These are phyloP conservation scores for Cassiopea andromeda DNA, from an alignment of 30 jellyfish, hydroid and myxozoan species.

Conservation along the genomic window DNA sequence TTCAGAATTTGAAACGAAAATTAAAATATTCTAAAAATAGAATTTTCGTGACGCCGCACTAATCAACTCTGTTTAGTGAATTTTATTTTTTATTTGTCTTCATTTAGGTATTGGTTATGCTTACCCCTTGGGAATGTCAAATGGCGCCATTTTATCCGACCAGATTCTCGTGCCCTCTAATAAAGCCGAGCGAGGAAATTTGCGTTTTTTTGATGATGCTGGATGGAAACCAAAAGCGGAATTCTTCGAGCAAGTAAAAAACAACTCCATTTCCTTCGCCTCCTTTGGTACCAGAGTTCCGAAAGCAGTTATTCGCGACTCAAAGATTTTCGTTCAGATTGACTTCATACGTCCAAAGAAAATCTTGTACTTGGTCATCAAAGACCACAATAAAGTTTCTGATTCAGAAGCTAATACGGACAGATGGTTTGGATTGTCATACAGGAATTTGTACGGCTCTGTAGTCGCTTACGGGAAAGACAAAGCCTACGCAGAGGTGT, in stretches of 20 bases:
- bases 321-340: constrained; percentile 38
- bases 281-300: neutral
- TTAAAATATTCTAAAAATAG: too few relatives aligned
- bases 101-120: constrained; percentile 22
- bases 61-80: too few relatives aligned
- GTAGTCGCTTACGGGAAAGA: constrained; percentile 10
- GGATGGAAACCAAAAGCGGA: neutral
- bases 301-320: constrained; percentile 1
- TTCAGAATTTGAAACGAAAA: too few relatives aligned
- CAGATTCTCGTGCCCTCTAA: constrained; percentile 42
- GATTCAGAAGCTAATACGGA: neutral
- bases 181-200: too few relatives aligned
- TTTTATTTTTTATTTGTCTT: neutral
- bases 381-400: neutral
- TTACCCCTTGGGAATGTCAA: constrained; percentile 57
- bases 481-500: constrained; percentile 55
- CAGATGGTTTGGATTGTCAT: constrained; percentile 19
- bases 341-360: constrained; percentile 35
- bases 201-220: neutral
- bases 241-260: neutral
- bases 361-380: constrained; percentile 15
- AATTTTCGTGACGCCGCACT: too few relatives aligned
- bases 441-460: constrained; percentile 17
- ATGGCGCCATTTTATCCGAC: constrained; percentile 19
- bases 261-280: neutral